These are phyloP conservation scores for Gadopsis marmoratus DNA, from an alignment of 2,797 vertebrate genomes.

Conservation along the genomic window DNA sequence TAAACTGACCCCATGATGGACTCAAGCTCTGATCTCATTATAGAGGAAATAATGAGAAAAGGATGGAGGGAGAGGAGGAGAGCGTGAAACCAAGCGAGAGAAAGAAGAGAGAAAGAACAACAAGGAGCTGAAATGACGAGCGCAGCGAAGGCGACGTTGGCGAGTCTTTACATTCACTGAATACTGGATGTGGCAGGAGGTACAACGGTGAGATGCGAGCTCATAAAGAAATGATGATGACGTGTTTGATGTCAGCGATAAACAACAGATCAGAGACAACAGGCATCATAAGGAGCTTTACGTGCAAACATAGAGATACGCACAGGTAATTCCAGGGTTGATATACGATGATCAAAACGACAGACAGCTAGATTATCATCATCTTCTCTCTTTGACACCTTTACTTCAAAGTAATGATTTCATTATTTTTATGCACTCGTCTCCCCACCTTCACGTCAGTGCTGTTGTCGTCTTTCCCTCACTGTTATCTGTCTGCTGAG, in stretches of 20 bases:
- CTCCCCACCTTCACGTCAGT: slow-evolving; percentile 11
- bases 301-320: neutral
- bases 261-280: slow-evolving; percentile 19
- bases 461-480: slow-evolving; percentile 11
- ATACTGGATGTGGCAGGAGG: neutral
- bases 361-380: slow-evolving; percentile 3
- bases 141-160: neutral
- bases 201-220: neutral
- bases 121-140: no score
- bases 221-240: slow-evolving; percentile 10
- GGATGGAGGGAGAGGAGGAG: neutral
- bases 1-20: slow-evolving; percentile 27
- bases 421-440: slow-evolving; percentile 8
- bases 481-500: slow-evolving; percentile 57
- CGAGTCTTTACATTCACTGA: slow-evolving; percentile 17
- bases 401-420: slow-evolving; percentile 25
- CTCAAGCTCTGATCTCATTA: slow-evolving; percentile 36
- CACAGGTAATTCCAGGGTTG: slow-evolving; percentile 8
- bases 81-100: neutral
- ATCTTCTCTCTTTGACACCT: slow-evolving; percentile 10
- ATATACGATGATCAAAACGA: slow-evolving; percentile 6
- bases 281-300: neutral
- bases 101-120: neutral
- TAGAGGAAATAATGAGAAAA: slow-evolving; percentile 42
- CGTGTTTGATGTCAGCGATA: slow-evolving; percentile 15